phyloP scores from a whole-genome alignment of 2,888 invertebrate genomes.

The Nomada goodeniana region DNA sequence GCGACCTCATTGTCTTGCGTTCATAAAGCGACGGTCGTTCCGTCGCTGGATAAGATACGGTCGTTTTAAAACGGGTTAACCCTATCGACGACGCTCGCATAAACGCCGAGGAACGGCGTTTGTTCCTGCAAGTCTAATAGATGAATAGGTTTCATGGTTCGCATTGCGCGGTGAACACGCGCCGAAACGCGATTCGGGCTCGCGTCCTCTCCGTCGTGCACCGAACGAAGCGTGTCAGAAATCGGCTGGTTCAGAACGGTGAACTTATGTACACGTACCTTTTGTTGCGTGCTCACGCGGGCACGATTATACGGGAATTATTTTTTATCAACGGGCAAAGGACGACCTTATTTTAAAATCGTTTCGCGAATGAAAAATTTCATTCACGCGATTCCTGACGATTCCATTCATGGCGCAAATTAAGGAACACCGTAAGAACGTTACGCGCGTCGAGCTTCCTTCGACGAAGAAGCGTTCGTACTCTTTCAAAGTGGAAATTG shows the following conservation, averaged over 20 bases:
- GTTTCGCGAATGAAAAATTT: not conserved
- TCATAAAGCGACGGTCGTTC: constrained; percentile 66
- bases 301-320: not conserved
- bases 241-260: constrained; percentile 5
- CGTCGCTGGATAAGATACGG: constrained; percentile 72
- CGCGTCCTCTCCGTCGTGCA: constrained; percentile 37
- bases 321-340: constrained; percentile 21
- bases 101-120: constrained; percentile 10
- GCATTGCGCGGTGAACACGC: not conserved
- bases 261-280: constrained; percentile 17
- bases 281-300: not conserved
- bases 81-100: constrained; percentile 39
- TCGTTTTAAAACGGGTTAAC: constrained; percentile 56
- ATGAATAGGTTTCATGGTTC: constrained; percentile 23
- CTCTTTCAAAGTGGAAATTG: too few relatives aligned
- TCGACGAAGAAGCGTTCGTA: not conserved
- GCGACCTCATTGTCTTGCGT: constrained; percentile 80
- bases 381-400: constrained; percentile 14
- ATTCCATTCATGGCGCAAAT: constrained; percentile 11
- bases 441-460: not conserved
- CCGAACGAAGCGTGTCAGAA: constrained; percentile 47
- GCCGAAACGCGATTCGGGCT: constrained; percentile 23
- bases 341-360: not conserved
- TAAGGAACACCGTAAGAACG: not conserved
- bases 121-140: constrained; percentile 2